Evolutionary conservation across 2,888 invertebrate species (phyloP), one percentile per base, ranked within the genome.

Genomic region (Ichneumon xanthorius): DNA sequence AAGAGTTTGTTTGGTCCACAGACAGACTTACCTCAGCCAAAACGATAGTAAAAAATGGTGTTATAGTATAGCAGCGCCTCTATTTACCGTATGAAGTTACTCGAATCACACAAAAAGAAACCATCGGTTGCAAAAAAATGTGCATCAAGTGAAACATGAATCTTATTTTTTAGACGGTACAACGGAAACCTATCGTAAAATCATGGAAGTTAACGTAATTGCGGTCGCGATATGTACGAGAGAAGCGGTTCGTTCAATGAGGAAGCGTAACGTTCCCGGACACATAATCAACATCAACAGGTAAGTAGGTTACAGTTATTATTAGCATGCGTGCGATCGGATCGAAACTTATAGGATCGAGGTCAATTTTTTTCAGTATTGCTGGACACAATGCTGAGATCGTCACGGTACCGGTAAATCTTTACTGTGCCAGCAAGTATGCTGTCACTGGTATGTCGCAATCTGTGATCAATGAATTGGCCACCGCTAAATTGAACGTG

Each of bases 231-330:
- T 96, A n/a, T 95, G 95, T 86, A 93, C 95, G 1, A 94, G 95
- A 67, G 96, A 96, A 91, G 94, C 95, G 0, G 89, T 95, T 0
- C 94, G 95, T 78, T 93, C 94, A 0, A 96, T 96, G 95, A 94
- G 94, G 45, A 94, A 94, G 45, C 92, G 94, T 48, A 92, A 94
- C 1, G 92, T 94, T 0, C 94, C 94, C 63, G 96, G 96, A 0
- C 96, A 96, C 86, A 95, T 96, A 83, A 94, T 96, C 75, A 94
- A 96, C 76, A 94, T 96, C 78, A 96, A 95, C 92, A 96, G 96
- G 96, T 95, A 89, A 87, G 37, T 14, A 11, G 5, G 26, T 30
- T 11, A 9, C 2, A 37, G 9, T 37, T 7, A 37, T 37, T 9
- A 37, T 9, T 37, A 9, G 37, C 37, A 33, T 33, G 33, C 33